phyloP scores from a whole-genome alignment of 2,888 invertebrate genomes.

The Galeopsomyia nigrocyanea region DNA sequence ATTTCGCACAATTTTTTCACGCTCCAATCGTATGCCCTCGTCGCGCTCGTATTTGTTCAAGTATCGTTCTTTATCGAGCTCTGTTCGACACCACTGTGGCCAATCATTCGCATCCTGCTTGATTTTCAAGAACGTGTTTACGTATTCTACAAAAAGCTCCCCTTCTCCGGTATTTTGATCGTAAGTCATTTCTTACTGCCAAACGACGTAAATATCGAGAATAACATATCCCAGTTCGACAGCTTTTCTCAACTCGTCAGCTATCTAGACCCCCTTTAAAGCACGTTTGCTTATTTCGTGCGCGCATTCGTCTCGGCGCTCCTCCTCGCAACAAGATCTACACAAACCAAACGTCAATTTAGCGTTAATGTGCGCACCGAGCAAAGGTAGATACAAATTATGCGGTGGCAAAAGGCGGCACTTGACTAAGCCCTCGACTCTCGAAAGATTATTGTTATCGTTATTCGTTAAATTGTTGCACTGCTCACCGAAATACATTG shows the following conservation, averaged over 20 bases:
- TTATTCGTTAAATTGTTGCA: too few relatives aligned
- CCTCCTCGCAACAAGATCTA: slow-evolving; percentile 56
- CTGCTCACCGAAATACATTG: too few relatives aligned
- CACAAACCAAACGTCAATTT: slow-evolving; percentile 62
- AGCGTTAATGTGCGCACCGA: too few relatives aligned
- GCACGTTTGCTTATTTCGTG: slow-evolving; percentile 54
- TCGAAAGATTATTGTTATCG: too few relatives aligned
- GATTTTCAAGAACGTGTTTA: not conserved
- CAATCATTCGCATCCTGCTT: not conserved
- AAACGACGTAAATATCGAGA: slow-evolving; percentile 50
- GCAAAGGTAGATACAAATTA: too few relatives aligned
- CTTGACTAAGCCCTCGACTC: slow-evolving; percentile 52
- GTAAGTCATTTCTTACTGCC: not conserved
- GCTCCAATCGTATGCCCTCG: slow-evolving; percentile 1
- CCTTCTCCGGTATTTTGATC: slow-evolving; percentile 23
- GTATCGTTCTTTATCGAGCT: slow-evolving; percentile 29
- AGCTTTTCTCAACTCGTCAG: slow-evolving; percentile 60
- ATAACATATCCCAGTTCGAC: slow-evolving; percentile 50
- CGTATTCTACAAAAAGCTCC: not conserved
- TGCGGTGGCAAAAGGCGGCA: slow-evolving; percentile 53
- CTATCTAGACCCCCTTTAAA: slow-evolving; percentile 60
- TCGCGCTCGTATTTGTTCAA: not conserved
- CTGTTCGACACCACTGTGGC: not conserved
- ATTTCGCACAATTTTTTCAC: slow-evolving; percentile 29
- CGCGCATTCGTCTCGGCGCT: slow-evolving; percentile 53